These are phyloP conservation scores for Bubo scandiacus DNA, from an alignment of 2,113 vertebrate species.

Conservation along the genomic window DNA sequence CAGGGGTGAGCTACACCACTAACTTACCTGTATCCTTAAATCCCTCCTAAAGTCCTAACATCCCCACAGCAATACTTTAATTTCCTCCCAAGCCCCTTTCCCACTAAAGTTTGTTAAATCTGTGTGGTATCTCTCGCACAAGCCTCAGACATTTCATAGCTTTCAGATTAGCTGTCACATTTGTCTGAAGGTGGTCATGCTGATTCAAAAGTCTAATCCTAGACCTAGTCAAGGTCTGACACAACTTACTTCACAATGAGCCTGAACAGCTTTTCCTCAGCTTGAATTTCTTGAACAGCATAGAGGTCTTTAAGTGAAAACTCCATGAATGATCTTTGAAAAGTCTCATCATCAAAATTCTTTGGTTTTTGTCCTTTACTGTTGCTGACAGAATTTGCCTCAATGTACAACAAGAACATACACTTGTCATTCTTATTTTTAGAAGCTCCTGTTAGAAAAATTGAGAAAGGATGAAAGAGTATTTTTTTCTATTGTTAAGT, in stretches of 20 bases:
- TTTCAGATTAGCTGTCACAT: background rate
- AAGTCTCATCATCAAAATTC: conserved; percentile 69
- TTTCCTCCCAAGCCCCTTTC: background rate
- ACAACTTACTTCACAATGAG: conserved; percentile 84
- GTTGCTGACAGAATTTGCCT: conserved; percentile 94
- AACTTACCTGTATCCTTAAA: background rate
- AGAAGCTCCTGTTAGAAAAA: conserved; percentile 76
- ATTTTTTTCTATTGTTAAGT: background rate
- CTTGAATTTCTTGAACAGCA: conserved; percentile 95
- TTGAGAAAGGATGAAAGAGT: background rate
- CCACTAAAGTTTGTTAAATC: background rate
- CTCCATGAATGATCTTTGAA: conserved; percentile 80
- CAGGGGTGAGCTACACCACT: background rate
- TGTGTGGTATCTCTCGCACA: background rate
- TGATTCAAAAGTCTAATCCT: background rate
- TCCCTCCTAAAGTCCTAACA: background rate
- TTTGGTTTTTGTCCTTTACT: conserved; percentile 89
- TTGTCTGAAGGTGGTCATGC: background rate
- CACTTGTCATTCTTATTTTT: conserved; percentile 94
- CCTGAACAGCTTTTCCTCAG: conserved; percentile 87
- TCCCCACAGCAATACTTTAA: background rate
- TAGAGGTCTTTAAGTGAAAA: conserved; percentile 97
- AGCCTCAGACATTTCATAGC: background rate
- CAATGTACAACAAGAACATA: conserved; percentile 94
- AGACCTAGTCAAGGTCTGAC: background rate